Percentiles rank a stretch among this genome's conserved stretches.
These are phyloP conservation scores for Pycnonotus jocosus DNA, from an alignment of 2,113 vertebrate species.

Conservation along the genomic window DNA sequence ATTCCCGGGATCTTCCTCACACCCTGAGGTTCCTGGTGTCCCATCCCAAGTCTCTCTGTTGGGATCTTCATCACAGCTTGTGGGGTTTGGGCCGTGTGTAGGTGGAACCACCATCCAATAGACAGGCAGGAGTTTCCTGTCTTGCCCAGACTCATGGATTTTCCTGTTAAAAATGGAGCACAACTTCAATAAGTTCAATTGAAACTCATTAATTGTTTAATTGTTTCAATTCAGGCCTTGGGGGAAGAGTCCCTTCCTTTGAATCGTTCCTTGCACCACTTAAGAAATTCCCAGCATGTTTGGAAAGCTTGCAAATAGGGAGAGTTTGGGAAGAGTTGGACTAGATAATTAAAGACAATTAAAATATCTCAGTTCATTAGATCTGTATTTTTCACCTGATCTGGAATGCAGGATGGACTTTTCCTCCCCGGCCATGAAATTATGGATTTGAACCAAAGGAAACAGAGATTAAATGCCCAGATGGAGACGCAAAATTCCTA, in stretches of 20 bases:
- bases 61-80: neutral
- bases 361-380: neutral
- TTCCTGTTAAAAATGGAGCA: conserved; percentile 49
- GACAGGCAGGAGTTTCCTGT: conserved; percentile 22
- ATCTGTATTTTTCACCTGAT: neutral
- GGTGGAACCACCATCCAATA: conserved; percentile 50
- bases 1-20: neutral
- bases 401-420: neutral
- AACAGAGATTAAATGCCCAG: neutral
- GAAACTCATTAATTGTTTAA: neutral
- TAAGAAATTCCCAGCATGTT: neutral
- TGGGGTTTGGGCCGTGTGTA: neutral
- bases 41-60: neutral
- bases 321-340: neutral
- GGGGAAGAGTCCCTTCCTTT: neutral
- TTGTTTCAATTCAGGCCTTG: neutral
- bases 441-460: neutral
- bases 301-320: neutral
- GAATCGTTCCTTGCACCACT: neutral
- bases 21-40: neutral
- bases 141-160: conserved; percentile 45
- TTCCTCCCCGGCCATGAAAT: neutral
- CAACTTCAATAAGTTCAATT: neutral
- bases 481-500: neutral
- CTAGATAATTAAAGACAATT: neutral